Percentiles rank a stretch among this genome's conserved stretches.
These are phyloP conservation scores for Pinctada fucata DNA, from an alignment of 2,888 invertebrate genomes.

Conservation along the genomic window DNA sequence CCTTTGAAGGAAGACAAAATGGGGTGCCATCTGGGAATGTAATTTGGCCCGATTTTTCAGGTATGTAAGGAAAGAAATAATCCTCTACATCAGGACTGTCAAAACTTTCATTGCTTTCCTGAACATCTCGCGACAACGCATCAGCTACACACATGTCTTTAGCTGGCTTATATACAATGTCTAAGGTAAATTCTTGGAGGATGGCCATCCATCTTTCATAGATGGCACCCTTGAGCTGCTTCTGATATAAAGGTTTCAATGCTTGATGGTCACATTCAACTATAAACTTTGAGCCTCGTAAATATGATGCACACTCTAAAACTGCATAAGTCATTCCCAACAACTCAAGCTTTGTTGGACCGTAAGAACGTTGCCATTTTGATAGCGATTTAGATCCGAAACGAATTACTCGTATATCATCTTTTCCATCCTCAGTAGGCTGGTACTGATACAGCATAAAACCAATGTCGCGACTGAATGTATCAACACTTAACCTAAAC, in stretches of 20 bases:
- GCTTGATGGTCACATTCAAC: constrained; percentile 40
- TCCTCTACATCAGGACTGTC: constrained; percentile 22
- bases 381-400: constrained; percentile 32
- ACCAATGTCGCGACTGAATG: constrained; percentile 40
- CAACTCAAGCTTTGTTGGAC: constrained; percentile 32
- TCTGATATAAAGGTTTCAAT: constrained; percentile 25
- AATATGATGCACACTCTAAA: constrained; percentile 33
- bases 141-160: constrained; percentile 28
- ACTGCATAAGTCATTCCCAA: constrained; percentile 26
- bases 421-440: constrained; percentile 17
- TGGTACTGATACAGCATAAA: constrained; percentile 49
- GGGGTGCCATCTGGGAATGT: constrained; percentile 3
- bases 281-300: constrained; percentile 25
- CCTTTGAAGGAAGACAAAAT: not conserved
- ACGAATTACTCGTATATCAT: not conserved
- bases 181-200: constrained; percentile 28
- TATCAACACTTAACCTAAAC: constrained; percentile 40
- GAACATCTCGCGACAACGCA: constrained; percentile 24
- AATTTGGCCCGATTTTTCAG: constrained; percentile 16
- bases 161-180: constrained; percentile 30
- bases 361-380: constrained; percentile 31
- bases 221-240: constrained; percentile 29
- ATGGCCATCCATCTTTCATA: too few relatives aligned
- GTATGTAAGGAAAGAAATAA: constrained; percentile 21
- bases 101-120: constrained; percentile 10